These are phyloP conservation scores for Sciurus vulgaris DNA, from an alignment of 2,797 vertebrate genomes.

Conservation along the genomic window DNA sequence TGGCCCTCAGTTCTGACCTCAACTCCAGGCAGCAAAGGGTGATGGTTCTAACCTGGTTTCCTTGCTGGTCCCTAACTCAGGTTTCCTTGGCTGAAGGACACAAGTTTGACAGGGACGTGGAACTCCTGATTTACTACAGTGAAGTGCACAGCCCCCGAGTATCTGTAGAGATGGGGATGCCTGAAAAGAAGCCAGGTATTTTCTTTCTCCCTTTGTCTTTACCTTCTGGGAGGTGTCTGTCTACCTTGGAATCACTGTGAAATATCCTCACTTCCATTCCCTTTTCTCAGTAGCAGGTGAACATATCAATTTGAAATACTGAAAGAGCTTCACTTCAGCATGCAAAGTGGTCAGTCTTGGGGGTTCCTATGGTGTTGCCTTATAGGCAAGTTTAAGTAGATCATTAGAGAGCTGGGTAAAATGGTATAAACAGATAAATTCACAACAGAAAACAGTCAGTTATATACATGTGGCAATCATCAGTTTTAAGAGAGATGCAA, in stretches of 20 bases:
- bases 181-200: slow-evolving; percentile 86
- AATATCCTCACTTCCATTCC: background rate
- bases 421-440: background rate
- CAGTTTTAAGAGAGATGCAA: background rate
- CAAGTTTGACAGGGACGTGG: slow-evolving; percentile 92
- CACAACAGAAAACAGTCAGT: background rate
- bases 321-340: background rate
- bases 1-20: background rate
- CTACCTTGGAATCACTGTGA: background rate
- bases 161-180: slow-evolving; percentile 88
- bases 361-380: background rate
- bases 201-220: background rate
- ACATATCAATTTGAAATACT: background rate
- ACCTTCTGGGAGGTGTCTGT: background rate
- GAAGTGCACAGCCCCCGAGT: slow-evolving; percentile 90
- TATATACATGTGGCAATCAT: background rate
- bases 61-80: slow-evolving; percentile 78
- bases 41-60: background rate
- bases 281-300: background rate
- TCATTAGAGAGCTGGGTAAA: background rate
- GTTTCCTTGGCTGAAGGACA: slow-evolving; percentile 90
- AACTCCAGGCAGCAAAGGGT: no score
- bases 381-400: background rate
- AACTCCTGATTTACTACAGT: slow-evolving; percentile 91
- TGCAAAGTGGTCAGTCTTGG: background rate